phyloP scores from a whole-genome alignment of 2,888 invertebrate genomes.

The Osmoderma eremita region DNA sequence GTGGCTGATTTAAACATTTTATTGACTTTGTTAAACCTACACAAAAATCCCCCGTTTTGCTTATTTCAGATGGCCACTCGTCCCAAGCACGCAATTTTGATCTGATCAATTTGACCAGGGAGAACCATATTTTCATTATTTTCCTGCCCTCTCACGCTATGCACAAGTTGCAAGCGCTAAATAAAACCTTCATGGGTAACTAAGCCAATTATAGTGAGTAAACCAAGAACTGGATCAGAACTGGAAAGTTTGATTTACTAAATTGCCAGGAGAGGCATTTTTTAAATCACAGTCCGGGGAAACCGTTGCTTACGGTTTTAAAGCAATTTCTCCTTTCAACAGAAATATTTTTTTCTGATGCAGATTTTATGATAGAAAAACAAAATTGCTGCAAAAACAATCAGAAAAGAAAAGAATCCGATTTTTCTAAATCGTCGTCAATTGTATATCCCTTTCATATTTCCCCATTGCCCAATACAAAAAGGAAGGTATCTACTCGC shows the following conservation, averaged over 20 bases:
- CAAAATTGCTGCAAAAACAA: too few relatives aligned
- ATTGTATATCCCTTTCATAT: too few relatives aligned
- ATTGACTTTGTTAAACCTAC: constrained; percentile 6
- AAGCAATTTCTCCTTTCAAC: not conserved
- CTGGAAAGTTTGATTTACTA: too few relatives aligned
- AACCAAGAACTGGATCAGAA: too few relatives aligned
- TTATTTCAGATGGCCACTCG: not conserved
- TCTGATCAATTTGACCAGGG: not conserved
- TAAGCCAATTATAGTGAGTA: not conserved
- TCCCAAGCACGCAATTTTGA: too few relatives aligned
- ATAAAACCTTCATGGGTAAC: not conserved
- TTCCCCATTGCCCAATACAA: too few relatives aligned
- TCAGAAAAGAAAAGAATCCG: too few relatives aligned
- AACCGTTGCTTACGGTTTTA: not conserved
- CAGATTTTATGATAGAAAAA: not conserved
- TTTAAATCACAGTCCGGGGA: not conserved
- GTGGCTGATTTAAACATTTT: not conserved
- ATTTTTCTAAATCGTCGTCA: too few relatives aligned
- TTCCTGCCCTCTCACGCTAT: not conserved
- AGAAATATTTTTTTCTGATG: not conserved
- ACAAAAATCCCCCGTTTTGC: not conserved
- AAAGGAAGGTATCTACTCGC: too few relatives aligned
- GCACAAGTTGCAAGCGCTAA: not conserved
- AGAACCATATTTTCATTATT: not conserved
- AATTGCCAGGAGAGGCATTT: not conserved